Evolutionary conservation across 2,888 invertebrate species (phyloP), one percentile per base, ranked within the genome.

Genomic region (Heliothis peltigera): DNA sequence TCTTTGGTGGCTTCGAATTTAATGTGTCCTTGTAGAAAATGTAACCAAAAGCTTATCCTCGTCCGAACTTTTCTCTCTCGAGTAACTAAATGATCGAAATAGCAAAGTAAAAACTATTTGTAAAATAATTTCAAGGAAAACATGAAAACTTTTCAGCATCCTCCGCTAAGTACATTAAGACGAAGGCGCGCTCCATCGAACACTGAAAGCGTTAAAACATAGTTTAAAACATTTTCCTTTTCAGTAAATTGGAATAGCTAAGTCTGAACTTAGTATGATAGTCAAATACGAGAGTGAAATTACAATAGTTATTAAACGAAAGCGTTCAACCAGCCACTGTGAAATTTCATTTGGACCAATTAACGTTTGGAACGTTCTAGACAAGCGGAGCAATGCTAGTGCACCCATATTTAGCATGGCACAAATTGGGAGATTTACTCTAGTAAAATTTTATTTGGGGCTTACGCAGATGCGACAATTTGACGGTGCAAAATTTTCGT

Each of bases 321-420:
- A 67, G 49, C 55, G 48, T 70, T 75, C 52, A 64, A 59, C 67
- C 47, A 64, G 39, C 54, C 61, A 61, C 54, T 60, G 35, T 52
- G 59, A 65, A 74, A 69, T 65, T 78, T 75, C 22, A 70, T 77
- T 79, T 64, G 43, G 21, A 70, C 61, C 62, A 70, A 75, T 75
- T 75, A 79, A 65, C 65, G 56, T 67, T 62, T 62, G 42, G 53
- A 60, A 60, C 39, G 55, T 62, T 71, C 54, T 64, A 68, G 58
- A 57, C 59, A 60, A 66, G 62, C 68, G 44, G 56, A 54, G 56
- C 42, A 58, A 35, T n/a, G 64, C 35, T 54, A 51, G 57, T 64
- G 57, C 39, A 52, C 2, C 59, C 59, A 65, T 48, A 70, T 53
- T 64, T 44, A 43, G 49, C 28, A 18, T 49, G 42, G 57, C 59